These are phyloP conservation scores for Archivesica marissinica DNA, from an alignment of 1,140 invertebrate genomes.

Conservation along the genomic window DNA sequence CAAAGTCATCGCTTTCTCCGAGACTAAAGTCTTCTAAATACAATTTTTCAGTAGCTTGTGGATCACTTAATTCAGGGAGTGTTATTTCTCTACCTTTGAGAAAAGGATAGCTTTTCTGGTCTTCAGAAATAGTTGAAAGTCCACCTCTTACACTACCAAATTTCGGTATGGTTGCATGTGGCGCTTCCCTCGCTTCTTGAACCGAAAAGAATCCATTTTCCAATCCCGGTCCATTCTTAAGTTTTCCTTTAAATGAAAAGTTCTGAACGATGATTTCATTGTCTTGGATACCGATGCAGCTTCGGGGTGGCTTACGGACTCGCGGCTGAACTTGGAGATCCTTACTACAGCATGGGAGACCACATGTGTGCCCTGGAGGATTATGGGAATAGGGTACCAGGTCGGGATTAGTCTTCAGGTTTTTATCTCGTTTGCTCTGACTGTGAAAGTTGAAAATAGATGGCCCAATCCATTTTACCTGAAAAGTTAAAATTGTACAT, in stretches of 20 bases:
- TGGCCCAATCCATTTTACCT: neutral
- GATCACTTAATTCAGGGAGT: constrained; percentile 52
- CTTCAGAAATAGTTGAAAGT: neutral
- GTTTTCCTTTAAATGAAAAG: constrained; percentile 70
- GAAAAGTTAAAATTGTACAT: neutral
- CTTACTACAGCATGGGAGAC: constrained; percentile 78
- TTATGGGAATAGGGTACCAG: constrained; percentile 73
- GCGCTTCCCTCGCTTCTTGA: constrained; percentile 35
- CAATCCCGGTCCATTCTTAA: constrained; percentile 46
- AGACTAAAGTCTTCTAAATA: constrained; percentile 47
- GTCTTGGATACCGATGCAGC: constrained; percentile 68
- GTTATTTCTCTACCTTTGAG: constrained; percentile 70
- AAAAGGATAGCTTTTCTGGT: constrained; percentile 49
- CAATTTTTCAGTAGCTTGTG: constrained; percentile 19
- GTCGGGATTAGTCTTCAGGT: constrained; percentile 54
- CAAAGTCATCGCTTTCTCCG: constrained; percentile 57
- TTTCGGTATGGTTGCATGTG: constrained; percentile 55
- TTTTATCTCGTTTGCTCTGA: neutral
- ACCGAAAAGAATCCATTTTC: constrained; percentile 71
- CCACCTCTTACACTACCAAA: constrained; percentile 59
- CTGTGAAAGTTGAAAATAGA: constrained; percentile 2
- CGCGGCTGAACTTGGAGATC: constrained; percentile 68
- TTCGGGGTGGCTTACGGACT: constrained; percentile 36
- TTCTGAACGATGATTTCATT: constrained; percentile 67
- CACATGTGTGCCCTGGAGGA: constrained; percentile 79